Base-by-base conservation (phyloP, 2,888 invertebrate genomes). In the Digitonthophagus gazella region DNA sequence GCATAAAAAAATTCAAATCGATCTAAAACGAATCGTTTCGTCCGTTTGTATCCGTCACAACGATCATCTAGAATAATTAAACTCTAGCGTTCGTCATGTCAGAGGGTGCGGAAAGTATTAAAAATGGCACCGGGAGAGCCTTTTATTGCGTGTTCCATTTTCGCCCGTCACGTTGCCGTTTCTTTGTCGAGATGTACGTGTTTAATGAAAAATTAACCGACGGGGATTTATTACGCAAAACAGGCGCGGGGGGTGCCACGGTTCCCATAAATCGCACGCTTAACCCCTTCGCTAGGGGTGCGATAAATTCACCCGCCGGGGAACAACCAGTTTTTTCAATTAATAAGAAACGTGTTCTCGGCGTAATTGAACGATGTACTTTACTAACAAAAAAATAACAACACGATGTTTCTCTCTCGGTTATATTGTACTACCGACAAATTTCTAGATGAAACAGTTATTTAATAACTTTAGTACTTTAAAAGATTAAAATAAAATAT, bases 151-250 rank as follows among this genome's bases (percentile, higher is more conserved):
- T 44, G 28, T 44, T 44, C 28, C 28, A 44, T 44, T 44, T 44
- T 44, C 11, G 28, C 28, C 28, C 11, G 28, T 44, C 28, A 44
- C 28, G 28, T 44, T 44, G 8, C 28, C 6, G 28, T 44, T 44
- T 44, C 28, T 44, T 44, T 44, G 28, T 44, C 11, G 28, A 44
- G 28, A 61, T 20, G 18, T 16, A 61, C 61, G 61, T 19, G 20
- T 61, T 61, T 61, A 61, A 61, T 61, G 61, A 61, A 61, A 61
- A 61, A 61, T 61, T 61, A 61, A 61, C 18, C 20, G 61, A 61
- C 61, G 18, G 18, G 20, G 61, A 61, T 61, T 61, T 61, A 61
- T 61, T 61, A 61, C 20, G 18, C 20, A 61, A 61, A 61, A 18
- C 20, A 19, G 18, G n/a, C 61, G 16, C 61, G n/a, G 6, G n/a